A percentile compares a stretch with the other conserved stretches of the same genome.
These are phyloP conservation scores for Aleiodes leptofemur DNA, from an alignment of 2,888 invertebrate genomes.

Conservation along the genomic window DNA sequence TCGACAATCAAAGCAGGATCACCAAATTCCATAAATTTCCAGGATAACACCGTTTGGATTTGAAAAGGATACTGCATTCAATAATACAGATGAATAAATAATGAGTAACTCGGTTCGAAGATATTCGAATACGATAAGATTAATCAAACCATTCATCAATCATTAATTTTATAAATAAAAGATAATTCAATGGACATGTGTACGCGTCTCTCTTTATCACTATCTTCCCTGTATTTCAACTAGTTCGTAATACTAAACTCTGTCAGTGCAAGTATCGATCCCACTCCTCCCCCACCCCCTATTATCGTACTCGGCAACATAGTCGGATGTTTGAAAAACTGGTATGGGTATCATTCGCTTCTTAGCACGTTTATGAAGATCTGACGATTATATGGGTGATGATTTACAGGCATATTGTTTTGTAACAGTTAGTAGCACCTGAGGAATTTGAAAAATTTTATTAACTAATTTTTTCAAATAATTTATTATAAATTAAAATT, in stretches of 20 bases:
- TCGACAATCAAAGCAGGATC: no score
- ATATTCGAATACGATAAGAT: not conserved
- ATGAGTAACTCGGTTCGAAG: no score
- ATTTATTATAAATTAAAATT: no score
- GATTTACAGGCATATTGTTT: not conserved
- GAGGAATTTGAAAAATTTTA: no score
- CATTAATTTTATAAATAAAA: no score
- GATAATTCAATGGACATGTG: not conserved
- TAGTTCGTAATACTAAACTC: not conserved
- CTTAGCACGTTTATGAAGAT: not conserved
- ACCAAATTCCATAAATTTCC: no score
- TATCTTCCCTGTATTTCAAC: slow-evolving; percentile 2
- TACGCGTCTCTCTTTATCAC: not conserved
- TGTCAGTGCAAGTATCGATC: not conserved
- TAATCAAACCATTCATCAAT: not conserved
- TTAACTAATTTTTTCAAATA: no score
- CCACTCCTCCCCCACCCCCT: no score
- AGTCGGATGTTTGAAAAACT: not conserved
- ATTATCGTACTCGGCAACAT: not conserved
- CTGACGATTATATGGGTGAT: slow-evolving; percentile 24
- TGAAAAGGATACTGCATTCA: no score
- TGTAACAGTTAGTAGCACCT: no score
- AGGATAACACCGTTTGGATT: no score
- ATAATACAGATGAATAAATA: no score
- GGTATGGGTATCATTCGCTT: slow-evolving; percentile 3